Base-by-base conservation (phyloP, 2,113 vertebrate genomes). In the Eidolon helvum region DNA sequence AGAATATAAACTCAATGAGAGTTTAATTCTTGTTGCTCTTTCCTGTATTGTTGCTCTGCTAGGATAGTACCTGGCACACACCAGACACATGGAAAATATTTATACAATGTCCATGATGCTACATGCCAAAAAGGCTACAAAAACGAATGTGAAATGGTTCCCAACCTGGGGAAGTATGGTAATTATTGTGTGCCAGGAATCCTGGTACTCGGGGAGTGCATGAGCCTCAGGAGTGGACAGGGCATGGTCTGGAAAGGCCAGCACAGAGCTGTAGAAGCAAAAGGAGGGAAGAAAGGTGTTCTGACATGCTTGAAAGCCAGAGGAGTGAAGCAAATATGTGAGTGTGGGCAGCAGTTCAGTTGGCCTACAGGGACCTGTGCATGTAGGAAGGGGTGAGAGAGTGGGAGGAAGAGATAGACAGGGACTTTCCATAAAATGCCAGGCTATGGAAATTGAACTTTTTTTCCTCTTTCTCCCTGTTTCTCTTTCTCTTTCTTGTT, bases 11-110 rank as follows among this genome's bases (percentile, higher is more conserved):
- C 30, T 69, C 57, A 48, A 7, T 24, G 30, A 59, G 48, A 55
- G 75, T 21, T 57, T n/a, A 50, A 11, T 57, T 79, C 48, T 35
- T 55, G n/a, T 79, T 79, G n/a, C 50, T 45, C 30, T 85, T 66
- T 28, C 65, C 18, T 61, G 19, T 66, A 87, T 78, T 28, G 11
- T 4, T 63, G 59, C n/a, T 79, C 48, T 22, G 5, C 69, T 24
- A 65, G 26, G 45, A 69, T 21, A 57, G 38, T 18, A 10, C 53
- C n/a, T 61, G 71, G 63, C 85, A 68, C n/a, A 48, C 35, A 11
- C 15, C 12, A 66, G 61, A 9, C 45, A 72, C 24, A 24, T 43
- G 84, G 87, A 90, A 90, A 90, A 30, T 71, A 79, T 50, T 82
- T 71, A 71, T 8, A 79, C 26, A 68, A 79, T 18, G 28, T 74